Evolutionary conservation across 37 sponge, comb jelly and placozoan species (phyloP), one percentile per base, ranked within the genome.

Genomic region (Haliclona indistincta): DNA sequence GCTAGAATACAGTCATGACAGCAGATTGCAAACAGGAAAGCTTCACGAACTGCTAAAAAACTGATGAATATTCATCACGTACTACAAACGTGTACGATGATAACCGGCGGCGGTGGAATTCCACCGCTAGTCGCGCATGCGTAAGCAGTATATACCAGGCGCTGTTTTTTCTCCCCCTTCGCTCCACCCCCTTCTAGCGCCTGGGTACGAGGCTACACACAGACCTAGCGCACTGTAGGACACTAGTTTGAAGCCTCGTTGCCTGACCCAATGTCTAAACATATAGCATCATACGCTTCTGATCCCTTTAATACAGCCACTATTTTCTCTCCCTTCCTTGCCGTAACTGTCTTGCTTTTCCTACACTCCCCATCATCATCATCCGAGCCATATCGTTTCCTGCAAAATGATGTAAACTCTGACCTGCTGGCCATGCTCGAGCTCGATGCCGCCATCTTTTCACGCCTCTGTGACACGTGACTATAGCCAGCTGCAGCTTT

Each of bases 201-300:
- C 54, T 38, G 51, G 32, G 38, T 55, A 72, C 35, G 51, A 55
- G 15, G 51, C 73, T 52, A 52, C 56, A 26, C n/a, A 32, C 29
- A 72, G 56, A 13, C 73, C 73, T 29, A 72, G 73, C 13, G 38
- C 56, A 52, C 23, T 15, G 38, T 72, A 28, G 34, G 56, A 39
- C 35, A 72, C 30, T 15, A 72, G 56, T 20, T 33, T 26, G 47
- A 72, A 72, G 22, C 73, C 56, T 54, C 37, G 47, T 28, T 54
- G 29, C 35, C 51, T 72, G 56, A 72, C 77, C 77, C 77, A 76
- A 38, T 63, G 47, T 62, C 39, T 76, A 47, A 76, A 62, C 52
- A 40, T 76, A 35, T 63, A 42, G 20, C 33, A 15, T 26, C 33
- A 62, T 26, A 52, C 38, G 47, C 38, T 10, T 10, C 22, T 36